Conservation (phyloP, 2,888 invertebrate species). For the Lasius fuliginosus region DNA sequence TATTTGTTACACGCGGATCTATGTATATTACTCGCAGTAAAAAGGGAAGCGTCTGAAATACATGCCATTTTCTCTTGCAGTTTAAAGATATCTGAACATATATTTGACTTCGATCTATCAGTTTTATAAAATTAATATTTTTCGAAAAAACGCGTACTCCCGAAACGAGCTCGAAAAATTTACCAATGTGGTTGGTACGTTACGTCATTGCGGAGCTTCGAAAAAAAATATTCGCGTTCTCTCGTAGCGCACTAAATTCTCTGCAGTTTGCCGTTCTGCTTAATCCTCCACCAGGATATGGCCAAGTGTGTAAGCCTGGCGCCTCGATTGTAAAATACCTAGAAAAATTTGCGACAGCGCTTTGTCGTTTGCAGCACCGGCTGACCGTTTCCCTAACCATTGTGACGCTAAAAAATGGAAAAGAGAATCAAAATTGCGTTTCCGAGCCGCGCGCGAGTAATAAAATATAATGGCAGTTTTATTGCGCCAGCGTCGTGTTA, state of each 20-base stretch:
- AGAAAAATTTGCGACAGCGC: constrained; percentile 21
- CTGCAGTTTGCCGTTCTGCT: constrained; percentile 11
- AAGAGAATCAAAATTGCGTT: constrained; percentile 27
- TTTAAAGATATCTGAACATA: neutral
- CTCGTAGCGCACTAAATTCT: constrained; percentile 29
- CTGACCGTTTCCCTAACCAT: neutral
- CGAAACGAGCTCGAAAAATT: neutral
- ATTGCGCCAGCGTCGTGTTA: constrained; percentile 23
- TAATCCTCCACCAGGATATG: neutral
- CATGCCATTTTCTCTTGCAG: neutral
- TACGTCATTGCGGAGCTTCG: too few species aligned
- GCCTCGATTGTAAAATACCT: constrained; percentile 4
- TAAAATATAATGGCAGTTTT: constrained; percentile 54
- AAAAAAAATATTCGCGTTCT: constrained; percentile 21
- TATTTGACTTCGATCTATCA: neutral
- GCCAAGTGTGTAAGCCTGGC: constrained; percentile 22
- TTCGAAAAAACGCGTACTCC: neutral
- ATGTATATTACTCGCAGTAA: neutral
- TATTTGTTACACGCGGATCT: neutral
- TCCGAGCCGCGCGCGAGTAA: constrained; percentile 8
- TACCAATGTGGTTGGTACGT: neutral
- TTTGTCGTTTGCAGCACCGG: neutral
- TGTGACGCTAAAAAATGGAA: constrained; percentile 35
- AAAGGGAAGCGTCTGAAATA: too few species aligned
- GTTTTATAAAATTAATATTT: neutral